Percentiles rank a stretch among this genome's conserved stretches.
phyloP scores from a whole-genome alignment of 2,888 invertebrate genomes.

The Drosophila paracracens region DNA sequence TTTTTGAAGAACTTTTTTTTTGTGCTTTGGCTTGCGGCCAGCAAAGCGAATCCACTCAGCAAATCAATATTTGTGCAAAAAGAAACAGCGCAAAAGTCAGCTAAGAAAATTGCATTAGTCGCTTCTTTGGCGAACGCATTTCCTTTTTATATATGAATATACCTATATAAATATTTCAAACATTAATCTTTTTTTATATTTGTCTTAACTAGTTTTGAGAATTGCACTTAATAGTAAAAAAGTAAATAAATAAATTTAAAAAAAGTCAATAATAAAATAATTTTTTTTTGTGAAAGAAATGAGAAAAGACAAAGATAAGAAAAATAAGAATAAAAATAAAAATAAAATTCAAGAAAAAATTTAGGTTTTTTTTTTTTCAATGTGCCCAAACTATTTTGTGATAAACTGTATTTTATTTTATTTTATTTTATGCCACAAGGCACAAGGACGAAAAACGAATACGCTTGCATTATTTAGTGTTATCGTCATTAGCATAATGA shows the following conservation, averaged over 20 bases:
- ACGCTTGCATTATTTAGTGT: conserved; percentile 2
- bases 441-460: background rate
- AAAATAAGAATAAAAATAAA: background rate
- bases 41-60: conserved; percentile 55
- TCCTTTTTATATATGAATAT: conserved; percentile 6
- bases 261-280: background rate
- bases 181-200: background rate
- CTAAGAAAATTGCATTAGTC: conserved; percentile 36
- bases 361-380: background rate
- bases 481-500: conserved; percentile 29
- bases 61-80: conserved; percentile 67
- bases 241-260: background rate
- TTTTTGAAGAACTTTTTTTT: conserved; percentile 34
- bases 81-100: conserved; percentile 20
- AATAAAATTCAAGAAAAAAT: background rate
- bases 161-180: background rate
- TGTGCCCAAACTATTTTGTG: background rate
- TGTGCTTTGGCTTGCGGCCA: conserved; percentile 68
- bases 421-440: background rate
- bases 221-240: background rate
- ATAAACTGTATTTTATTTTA: background rate
- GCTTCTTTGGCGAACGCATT: conserved; percentile 34
- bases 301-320: background rate
- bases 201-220: background rate
- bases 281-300: no score